Base-by-base conservation (phyloP, 2,113 vertebrate genomes). In the Macrotus californicus region DNA sequence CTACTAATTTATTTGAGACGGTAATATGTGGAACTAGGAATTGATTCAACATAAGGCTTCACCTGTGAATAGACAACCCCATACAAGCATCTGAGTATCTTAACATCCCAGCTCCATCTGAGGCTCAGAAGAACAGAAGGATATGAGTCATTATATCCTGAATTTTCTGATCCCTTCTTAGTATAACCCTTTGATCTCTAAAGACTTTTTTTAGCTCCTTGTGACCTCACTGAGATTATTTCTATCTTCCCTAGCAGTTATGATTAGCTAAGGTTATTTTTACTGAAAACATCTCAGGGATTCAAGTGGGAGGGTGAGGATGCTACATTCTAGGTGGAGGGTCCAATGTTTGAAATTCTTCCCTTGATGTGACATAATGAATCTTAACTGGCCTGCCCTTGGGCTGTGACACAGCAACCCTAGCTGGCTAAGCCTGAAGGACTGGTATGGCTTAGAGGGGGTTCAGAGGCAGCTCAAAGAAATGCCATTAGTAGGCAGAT, bases 251-350 rank as follows among this genome's bases (percentile, higher is more conserved):
- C n/a, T 16, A 87, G 85, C 64, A 96, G 90, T 94, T 75, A 66
- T 21, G 95, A 95, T 97, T 97, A 97, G 94, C 88, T 90, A 82
- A 91, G 90, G 95, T 97, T 97, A 96, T 96, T 97, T 96, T 97
- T 96, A 94, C 92, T 96, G 87, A 93, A 93, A 95, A 91, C 73
- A 81, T 97, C 92, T 94, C 94, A 92, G 76, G 84, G 76, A 64
- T 97, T 97, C 84, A 95, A 96, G 87, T 94, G 94, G 92, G 88
- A 94, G 83, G 89, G 73, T 75, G 4, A 94, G 61, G 83, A 92
- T 89, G 76, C 70, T 85, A 50, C 93, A 86, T 97, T 96, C 95
- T 94, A 96, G 94, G 93, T 96, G 73, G 72, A 94, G 50, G 75
- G 61, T 90, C 82, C 76, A 93, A 43, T 4, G 67, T 88, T 97